Conservation (phyloP, 2,888 invertebrate genomes). For the Heliothis peltigera region DNA sequence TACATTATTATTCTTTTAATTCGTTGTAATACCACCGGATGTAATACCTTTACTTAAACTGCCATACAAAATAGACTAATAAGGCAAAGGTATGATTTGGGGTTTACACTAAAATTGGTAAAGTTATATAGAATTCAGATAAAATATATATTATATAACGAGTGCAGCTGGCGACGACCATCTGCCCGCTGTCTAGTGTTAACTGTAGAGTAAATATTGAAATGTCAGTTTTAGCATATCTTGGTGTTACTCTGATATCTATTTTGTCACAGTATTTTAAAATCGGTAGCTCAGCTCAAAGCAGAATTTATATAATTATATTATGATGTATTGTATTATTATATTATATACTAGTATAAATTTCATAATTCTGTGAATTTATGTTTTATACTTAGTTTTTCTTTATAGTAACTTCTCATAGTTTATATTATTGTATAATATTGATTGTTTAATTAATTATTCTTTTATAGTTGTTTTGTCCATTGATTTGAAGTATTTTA, state of each 20-base stretch:
- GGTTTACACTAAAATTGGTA: constrained; percentile 51
- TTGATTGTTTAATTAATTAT: constrained; percentile 51
- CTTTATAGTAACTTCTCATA: constrained; percentile 50
- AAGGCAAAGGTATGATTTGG: constrained; percentile 54
- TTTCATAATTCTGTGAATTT: constrained; percentile 57
- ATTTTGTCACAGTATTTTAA: constrained; percentile 50
- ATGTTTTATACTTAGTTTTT: constrained; percentile 59
- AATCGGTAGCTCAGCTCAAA: constrained; percentile 55
- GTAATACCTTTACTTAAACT: constrained; percentile 59
- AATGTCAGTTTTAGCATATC: constrained; percentile 47
- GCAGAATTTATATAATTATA: constrained; percentile 52
- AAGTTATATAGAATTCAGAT: constrained; percentile 16
- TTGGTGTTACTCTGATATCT: constrained; percentile 42
- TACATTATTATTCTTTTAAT: constrained; percentile 62
- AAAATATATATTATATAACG: constrained; percentile 11
- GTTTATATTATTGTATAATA: constrained; percentile 53
- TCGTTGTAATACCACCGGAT: constrained; percentile 62
- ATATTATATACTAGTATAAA: constrained; percentile 45
- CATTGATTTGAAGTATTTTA: constrained; percentile 45
- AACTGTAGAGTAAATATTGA: constrained; percentile 25
- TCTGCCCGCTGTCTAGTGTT: constrained; percentile 23
- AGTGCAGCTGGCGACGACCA: constrained; percentile 12
- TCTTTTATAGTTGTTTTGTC: constrained; percentile 49
- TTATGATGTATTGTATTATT: constrained; percentile 47
- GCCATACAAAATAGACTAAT: constrained; percentile 60